These are phyloP conservation scores for Plutomurus gul DNA, from an alignment of 1,140 invertebrate genomes.

Conservation along the genomic window DNA sequence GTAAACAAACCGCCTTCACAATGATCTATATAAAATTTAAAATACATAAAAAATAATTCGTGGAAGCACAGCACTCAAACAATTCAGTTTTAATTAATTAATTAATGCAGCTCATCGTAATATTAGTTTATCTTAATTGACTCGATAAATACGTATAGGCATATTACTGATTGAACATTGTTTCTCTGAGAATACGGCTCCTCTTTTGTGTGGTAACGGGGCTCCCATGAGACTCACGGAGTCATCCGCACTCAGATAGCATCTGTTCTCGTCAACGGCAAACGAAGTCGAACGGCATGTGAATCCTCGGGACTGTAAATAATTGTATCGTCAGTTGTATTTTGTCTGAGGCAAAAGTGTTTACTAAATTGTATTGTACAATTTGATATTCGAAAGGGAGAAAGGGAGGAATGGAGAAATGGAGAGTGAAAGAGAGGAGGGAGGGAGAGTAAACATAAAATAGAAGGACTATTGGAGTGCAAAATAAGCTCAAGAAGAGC, in stretches of 20 bases:
- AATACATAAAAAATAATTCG: background rate
- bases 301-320: conserved; percentile 55
- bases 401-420: no score
- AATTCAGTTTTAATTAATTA: background rate
- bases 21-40: conserved; percentile 55
- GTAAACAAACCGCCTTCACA: conserved; percentile 62
- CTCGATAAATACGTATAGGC: background rate
- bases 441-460: no score
- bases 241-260: conserved; percentile 62
- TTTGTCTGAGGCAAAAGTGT: no score
- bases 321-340: background rate
- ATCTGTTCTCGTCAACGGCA: conserved; percentile 57
- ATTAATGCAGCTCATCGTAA: background rate
- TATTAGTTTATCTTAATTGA: background rate
- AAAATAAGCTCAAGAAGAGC: background rate
- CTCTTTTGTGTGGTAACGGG: conserved; percentile 53
- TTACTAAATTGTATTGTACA: no score
- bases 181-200: conserved; percentile 59
- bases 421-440: no score
- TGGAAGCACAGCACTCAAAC: background rate
- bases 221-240: conserved; percentile 57
- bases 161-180: conserved; percentile 60
- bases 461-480: no score
- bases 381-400: no score
- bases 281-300: conserved; percentile 59